A percentile compares a stretch with the other conserved stretches of the same genome.
These are phyloP conservation scores for Etheostoma spectabile DNA, from an alignment of 2,113 vertebrate genomes.

Conservation along the genomic window DNA sequence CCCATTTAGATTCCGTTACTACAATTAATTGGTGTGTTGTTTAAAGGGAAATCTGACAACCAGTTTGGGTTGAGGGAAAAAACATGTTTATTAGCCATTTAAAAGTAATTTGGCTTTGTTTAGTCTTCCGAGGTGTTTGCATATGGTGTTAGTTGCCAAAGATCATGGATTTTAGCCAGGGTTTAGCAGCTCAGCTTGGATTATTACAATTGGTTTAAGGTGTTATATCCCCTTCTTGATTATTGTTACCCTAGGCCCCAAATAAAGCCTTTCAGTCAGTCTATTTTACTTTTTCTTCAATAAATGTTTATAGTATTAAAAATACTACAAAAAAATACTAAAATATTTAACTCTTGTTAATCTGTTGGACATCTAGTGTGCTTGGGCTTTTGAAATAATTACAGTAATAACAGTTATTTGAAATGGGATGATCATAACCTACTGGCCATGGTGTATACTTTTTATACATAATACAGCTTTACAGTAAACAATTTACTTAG, in stretches of 20 bases:
- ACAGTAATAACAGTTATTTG: neutral
- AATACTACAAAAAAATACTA: too few species aligned
- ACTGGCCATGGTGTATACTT: neutral
- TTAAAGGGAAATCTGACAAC: neutral
- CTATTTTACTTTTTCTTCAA: slow-evolving; percentile 27
- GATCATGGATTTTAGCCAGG: slow-evolving; percentile 54
- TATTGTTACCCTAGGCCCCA: slow-evolving; percentile 52
- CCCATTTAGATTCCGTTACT: neutral
- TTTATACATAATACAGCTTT: neutral
- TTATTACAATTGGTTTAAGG: slow-evolving; percentile 70
- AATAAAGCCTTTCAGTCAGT: slow-evolving; percentile 37
- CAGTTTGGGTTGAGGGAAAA: neutral
- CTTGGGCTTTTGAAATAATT: neutral
- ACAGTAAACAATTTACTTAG: neutral
- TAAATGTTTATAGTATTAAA: neutral
- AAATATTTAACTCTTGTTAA: neutral
- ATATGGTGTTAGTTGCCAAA: slow-evolving; percentile 33
- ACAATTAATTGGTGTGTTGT: neutral
- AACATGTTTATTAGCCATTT: neutral
- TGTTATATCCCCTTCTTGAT: slow-evolving; percentile 61
- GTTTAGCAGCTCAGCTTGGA: slow-evolving; percentile 67
- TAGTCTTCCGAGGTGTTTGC: neutral
- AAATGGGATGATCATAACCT: neutral
- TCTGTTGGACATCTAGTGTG: neutral
- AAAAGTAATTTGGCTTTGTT: slow-evolving; percentile 13